Percentiles rank a stretch among this genome's conserved stretches.
Evolutionary conservation across 1,140 invertebrate species (phyloP).

Genomic region (Papilio xuthus): DNA sequence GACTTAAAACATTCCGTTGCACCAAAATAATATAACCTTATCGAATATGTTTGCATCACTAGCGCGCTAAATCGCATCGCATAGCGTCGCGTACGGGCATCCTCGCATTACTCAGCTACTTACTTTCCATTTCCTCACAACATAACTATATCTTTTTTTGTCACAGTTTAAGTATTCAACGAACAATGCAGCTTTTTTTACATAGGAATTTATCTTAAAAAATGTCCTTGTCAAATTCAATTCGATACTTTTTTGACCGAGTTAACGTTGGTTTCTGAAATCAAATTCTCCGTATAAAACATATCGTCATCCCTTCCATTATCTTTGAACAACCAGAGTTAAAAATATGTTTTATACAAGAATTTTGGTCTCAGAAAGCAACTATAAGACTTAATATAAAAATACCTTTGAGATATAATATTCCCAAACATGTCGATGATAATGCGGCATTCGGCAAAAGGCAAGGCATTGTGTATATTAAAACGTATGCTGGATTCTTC

Average conservation of each 20-base stretch:
- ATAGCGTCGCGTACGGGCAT: constrained; percentile 69
- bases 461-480: constrained; percentile 38
- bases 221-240: constrained; percentile 19
- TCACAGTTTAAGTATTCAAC: constrained; percentile 16
- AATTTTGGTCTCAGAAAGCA: too few species aligned
- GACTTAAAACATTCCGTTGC: too few species aligned
- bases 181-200: background rate
- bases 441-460: constrained; percentile 35
- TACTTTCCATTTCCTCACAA: constrained; percentile 70
- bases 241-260: background rate
- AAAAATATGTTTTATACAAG: too few species aligned
- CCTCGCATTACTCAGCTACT: constrained; percentile 67
- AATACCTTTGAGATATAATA: constrained; percentile 23
- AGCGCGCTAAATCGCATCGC: constrained; percentile 56
- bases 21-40: too few species aligned
- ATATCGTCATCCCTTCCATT: too few species aligned
- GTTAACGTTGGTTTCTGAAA: too few species aligned
- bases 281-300: too few species aligned
- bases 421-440: background rate
- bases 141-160: constrained; percentile 63
- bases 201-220: constrained; percentile 28
- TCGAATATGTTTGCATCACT: constrained; percentile 48
- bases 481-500: constrained; percentile 49
- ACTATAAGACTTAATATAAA: constrained; percentile 9
- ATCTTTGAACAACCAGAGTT: too few species aligned